Evolutionary conservation across 2,888 invertebrate species (phyloP), one percentile per base, ranked within the genome.

Genomic region (Fragum sueziense): DNA sequence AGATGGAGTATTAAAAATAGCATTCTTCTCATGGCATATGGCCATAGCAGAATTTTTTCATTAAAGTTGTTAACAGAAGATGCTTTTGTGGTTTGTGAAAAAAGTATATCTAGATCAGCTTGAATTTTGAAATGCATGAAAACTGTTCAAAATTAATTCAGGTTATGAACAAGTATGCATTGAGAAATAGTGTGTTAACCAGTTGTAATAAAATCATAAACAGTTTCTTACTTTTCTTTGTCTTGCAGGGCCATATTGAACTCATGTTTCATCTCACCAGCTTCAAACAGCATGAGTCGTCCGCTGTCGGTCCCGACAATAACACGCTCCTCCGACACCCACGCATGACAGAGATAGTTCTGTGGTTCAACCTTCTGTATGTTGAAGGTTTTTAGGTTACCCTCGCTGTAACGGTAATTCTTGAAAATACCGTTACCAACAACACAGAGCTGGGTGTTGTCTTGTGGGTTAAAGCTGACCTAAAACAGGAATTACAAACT

Each of bases 311-410:
- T 97, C 1, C 98, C 98, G 62, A 96, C 95, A 84, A 97, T 93
- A n/a, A 98, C 95, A 70, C 97, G 94, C 89, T 98, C 98, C 78
- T 96, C 95, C 1, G 96, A 96, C 59, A 98, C 92, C 97, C 98
- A 98, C 85, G 96, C 95, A 88, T 96, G 95, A 65, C 96, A 95
- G 17, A 96, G 95, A 86, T 97, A 95, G 80, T 95, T 94, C 72
- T 96, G 95, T 89, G 95, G 94, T 41, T 97, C 97, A 51, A 96
- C 95, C 92, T 97, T 97, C 84, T 96, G 95, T 93, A 96, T 97
- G 14, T 97, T 97, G 94, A 96, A 97, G 82, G 96, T 96, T 47
- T 97, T 95, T 95, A 97, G 96, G 14, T 96, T 95, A 2, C 95
- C 96, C 90, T 97, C 97, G 27, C 96, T 94, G 57, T 96, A 96